A percentile compares a stretch with the other conserved stretches of the same genome.
phyloP scores from a whole-genome alignment of 2,888 invertebrate species.

The Imbricaverruca yamaguchii region DNA sequence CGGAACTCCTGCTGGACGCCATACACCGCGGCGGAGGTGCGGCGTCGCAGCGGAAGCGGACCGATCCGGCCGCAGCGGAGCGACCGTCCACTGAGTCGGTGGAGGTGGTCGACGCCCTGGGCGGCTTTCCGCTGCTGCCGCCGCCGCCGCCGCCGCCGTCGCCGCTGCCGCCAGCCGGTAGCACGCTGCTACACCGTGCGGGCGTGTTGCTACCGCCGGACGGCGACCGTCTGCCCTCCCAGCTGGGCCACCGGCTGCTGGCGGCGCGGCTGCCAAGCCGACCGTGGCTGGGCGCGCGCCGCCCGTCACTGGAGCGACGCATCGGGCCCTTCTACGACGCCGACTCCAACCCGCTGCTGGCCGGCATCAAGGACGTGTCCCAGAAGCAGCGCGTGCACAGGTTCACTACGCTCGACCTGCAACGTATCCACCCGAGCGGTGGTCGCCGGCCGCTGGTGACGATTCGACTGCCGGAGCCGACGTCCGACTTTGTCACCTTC shows the following conservation, averaged over 20 bases:
- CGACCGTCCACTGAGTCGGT: neutral
- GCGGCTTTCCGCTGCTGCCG: neutral
- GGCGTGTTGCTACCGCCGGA: neutral
- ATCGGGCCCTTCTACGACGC: neutral
- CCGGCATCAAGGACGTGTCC: neutral
- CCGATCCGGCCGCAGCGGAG: neutral
- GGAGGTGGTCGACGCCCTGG: neutral
- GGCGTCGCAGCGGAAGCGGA: neutral
- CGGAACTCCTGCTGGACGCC: neutral
- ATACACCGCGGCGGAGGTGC: neutral
- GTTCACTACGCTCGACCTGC: neutral
- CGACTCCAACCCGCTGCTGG: constrained; percentile 8
- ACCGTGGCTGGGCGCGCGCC: neutral
- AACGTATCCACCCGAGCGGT: neutral
- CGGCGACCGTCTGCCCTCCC: neutral
- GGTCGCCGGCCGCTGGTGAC: neutral
- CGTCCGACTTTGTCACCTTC: neutral
- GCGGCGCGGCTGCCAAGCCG: neutral
- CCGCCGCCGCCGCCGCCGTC: constrained; percentile 1
- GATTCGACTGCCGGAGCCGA: neutral
- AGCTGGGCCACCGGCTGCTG: neutral
- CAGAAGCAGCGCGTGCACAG: neutral
- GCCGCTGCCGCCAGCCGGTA: neutral
- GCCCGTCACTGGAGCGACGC: neutral
- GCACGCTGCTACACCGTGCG: too few relatives aligned